phyloP scores from a whole-genome alignment of 2,888 invertebrate species.

The Unio pictorum region DNA sequence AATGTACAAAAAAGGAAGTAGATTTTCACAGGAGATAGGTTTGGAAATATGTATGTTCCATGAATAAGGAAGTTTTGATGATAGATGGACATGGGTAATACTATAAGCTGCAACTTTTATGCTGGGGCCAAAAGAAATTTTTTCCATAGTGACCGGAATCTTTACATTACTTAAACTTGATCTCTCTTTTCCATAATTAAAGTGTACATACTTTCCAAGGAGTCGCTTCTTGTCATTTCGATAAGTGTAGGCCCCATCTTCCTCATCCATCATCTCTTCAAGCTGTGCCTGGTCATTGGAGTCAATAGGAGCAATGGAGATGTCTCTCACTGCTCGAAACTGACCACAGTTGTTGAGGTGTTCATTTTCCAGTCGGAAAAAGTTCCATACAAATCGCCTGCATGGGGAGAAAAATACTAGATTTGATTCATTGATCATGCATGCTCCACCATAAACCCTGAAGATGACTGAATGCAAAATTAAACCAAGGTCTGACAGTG shows the following conservation, averaged over 20 bases:
- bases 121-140: too few species aligned
- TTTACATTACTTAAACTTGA: background rate
- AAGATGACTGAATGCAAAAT: too few species aligned
- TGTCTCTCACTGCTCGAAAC: conserved; percentile 98
- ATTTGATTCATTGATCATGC: too few species aligned
- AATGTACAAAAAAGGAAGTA: too few species aligned
- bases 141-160: too few species aligned
- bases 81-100: background rate
- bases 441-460: too few species aligned
- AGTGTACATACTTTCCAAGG: conserved; percentile 36
- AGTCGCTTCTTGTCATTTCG: conserved; percentile 43
- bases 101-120: background rate
- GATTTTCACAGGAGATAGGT: too few species aligned
- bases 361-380: conserved; percentile 98
- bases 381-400: conserved; percentile 97
- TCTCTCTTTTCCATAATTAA: background rate
- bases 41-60: too few species aligned
- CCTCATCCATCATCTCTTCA: conserved; percentile 93
- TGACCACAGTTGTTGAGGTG: conserved; percentile 98
- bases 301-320: conserved; percentile 74
- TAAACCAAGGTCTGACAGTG: too few species aligned
- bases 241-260: conserved; percentile 85
- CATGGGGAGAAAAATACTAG: conserved; percentile 4
- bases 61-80: background rate
- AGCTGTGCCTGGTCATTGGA: conserved; percentile 87